These are phyloP conservation scores for Rhinopithecus roxellana DNA, from an alignment of 2,113 vertebrate genomes.

Conservation along the genomic window DNA sequence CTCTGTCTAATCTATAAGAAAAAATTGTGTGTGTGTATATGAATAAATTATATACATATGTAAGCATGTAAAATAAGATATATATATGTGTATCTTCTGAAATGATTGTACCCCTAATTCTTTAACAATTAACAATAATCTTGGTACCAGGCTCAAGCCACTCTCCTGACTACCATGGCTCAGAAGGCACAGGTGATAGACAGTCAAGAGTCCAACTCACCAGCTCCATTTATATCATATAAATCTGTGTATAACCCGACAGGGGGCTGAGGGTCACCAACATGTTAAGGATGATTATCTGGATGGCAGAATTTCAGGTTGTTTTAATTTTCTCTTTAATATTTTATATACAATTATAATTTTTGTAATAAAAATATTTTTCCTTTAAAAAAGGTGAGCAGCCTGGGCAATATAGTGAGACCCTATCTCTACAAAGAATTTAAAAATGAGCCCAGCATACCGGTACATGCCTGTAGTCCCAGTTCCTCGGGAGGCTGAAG, in stretches of 20 bases:
- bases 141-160: background rate
- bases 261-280: background rate
- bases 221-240: accelerated
- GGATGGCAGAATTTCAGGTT: background rate
- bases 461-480: too few relatives aligned
- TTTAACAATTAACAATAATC: background rate
- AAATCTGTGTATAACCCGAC: background rate
- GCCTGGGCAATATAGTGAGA: too few relatives aligned
- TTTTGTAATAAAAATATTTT: conserved; percentile 24
- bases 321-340: background rate
- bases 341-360: background rate
- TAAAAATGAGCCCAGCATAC: too few relatives aligned
- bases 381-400: background rate
- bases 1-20: background rate
- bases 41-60: background rate
- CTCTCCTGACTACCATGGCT: background rate
- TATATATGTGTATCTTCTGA: background rate
- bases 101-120: background rate
- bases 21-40: background rate
- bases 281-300: background rate
- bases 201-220: background rate
- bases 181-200: background rate
- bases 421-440: too few relatives aligned
- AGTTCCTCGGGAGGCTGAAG: too few relatives aligned
- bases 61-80: background rate